A percentile compares a stretch with the other conserved stretches of the same genome.
phyloP scores from a whole-genome alignment of 2,113 vertebrate genomes.

The Ahaetulla prasina region DNA sequence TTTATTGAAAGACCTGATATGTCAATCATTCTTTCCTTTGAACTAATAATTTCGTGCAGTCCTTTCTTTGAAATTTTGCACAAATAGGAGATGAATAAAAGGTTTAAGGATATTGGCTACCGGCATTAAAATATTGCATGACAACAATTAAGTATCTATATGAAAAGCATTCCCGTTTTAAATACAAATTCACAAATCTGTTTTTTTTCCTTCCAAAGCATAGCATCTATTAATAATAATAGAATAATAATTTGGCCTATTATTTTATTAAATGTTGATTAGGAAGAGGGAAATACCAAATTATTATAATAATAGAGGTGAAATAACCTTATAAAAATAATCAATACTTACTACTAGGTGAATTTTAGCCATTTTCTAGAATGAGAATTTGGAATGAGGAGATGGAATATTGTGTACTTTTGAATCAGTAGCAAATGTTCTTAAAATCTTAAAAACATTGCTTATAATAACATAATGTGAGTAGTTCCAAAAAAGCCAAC shows the following conservation, averaged over 20 bases:
- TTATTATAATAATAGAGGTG: neutral
- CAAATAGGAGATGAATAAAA: neutral
- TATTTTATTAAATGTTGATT: neutral
- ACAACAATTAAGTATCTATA: conserved; percentile 1
- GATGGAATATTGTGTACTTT: neutral
- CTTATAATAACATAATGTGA: neutral
- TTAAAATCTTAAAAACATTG: neutral
- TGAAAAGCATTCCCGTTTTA: conserved; percentile 1
- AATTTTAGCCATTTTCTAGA: neutral
- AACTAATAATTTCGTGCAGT: neutral
- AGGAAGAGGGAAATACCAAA: neutral
- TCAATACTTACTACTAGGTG: neutral
- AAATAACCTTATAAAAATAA: neutral
- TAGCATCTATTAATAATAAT: neutral
- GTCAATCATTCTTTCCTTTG: neutral
- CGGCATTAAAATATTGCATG: conserved; percentile 23
- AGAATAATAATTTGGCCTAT: neutral
- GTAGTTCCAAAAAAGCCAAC: neutral
- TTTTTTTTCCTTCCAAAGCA: neutral
- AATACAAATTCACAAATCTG: neutral
- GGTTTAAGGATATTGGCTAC: conserved; percentile 11
- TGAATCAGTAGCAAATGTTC: neutral
- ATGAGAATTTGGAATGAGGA: neutral
- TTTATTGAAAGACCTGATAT: conserved; percentile 1
- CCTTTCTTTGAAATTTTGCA: neutral